Conservation (phyloP, 2,113 vertebrate genomes). For the Amphiprion percula region DNA sequence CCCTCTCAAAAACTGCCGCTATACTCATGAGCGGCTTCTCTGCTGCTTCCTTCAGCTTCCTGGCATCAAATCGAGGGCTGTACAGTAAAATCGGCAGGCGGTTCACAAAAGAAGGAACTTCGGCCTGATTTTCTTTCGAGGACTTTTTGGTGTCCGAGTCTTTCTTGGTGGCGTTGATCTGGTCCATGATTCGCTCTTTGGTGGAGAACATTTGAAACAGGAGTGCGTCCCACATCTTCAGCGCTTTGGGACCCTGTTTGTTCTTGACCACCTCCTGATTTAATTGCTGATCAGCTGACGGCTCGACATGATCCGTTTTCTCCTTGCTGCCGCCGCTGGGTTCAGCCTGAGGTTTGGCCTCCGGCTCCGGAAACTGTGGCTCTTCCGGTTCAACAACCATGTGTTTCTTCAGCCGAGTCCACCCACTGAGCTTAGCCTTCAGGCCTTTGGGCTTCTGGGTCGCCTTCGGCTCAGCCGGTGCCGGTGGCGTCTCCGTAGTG, state of each 20-base stretch:
- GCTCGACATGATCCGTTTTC: constrained; percentile 11
- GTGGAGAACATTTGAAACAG: constrained; percentile 90
- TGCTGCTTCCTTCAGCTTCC: constrained; percentile 92
- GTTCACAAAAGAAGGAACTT: constrained; percentile 78
- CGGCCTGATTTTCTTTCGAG: constrained; percentile 51
- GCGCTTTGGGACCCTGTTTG: constrained; percentile 80
- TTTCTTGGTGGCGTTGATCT: constrained; percentile 73
- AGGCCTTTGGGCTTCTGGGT: constrained; percentile 77
- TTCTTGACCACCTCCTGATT: constrained; percentile 62
- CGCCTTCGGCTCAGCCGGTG: constrained; percentile 54
- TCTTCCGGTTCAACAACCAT: constrained; percentile 87
- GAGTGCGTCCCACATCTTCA: constrained; percentile 94
- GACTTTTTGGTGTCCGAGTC: constrained; percentile 69
- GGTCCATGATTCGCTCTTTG: constrained; percentile 81
- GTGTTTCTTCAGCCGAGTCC: constrained; percentile 91
- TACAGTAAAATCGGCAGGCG: constrained; percentile 89
- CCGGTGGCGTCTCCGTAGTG: neutral
- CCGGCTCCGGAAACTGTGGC: constrained; percentile 69
- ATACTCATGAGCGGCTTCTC: constrained; percentile 84
- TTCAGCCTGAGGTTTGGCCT: constrained; percentile 53
- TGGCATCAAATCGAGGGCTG: constrained; percentile 91
- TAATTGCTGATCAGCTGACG: constrained; percentile 9
- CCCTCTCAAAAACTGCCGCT: constrained; percentile 79
- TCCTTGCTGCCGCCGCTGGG: constrained; percentile 5
- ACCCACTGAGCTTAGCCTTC: constrained; percentile 84